These are phyloP conservation scores for Tenthredo amoena DNA, from an alignment of 2,888 invertebrate species.

Conservation along the genomic window DNA sequence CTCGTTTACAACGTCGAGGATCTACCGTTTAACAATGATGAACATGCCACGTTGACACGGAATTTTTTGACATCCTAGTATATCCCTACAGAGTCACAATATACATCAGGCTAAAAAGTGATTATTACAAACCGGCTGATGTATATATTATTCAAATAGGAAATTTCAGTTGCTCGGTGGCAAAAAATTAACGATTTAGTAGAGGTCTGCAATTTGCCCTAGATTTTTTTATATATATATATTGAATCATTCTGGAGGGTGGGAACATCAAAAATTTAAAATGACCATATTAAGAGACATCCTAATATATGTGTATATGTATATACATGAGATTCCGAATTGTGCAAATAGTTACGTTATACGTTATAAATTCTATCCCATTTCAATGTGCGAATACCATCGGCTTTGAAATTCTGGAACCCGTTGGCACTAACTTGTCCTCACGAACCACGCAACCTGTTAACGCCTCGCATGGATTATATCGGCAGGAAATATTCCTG, in stretches of 20 bases:
- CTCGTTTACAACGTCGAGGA: conserved; percentile 42
- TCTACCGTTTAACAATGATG: conserved; percentile 29
- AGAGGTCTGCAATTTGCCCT: too few relatives aligned
- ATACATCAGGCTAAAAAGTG: background rate
- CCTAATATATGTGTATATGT: too few relatives aligned
- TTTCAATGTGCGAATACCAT: conserved; percentile 22
- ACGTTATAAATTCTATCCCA: background rate
- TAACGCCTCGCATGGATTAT: conserved; percentile 39
- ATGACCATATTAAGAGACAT: too few relatives aligned
- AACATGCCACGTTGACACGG: conserved; percentile 4
- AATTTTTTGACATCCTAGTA: background rate
- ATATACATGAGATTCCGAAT: background rate
- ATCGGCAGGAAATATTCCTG: conserved; percentile 26
- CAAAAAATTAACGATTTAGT: too few relatives aligned
- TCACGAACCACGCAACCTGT: conserved; percentile 25
- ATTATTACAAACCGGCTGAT: background rate
- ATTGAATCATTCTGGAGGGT: too few relatives aligned
- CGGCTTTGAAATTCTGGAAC: background rate
- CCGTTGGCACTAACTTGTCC: conserved; percentile 22
- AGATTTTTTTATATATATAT: too few relatives aligned
- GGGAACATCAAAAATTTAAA: too few relatives aligned
- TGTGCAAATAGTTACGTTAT: background rate
- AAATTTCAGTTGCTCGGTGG: too few relatives aligned
- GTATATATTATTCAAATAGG: background rate
- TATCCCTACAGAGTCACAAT: background rate